Evolutionary conservation across 2,888 invertebrate genomes (phyloP).

Genomic region (Andrena camellia): DNA sequence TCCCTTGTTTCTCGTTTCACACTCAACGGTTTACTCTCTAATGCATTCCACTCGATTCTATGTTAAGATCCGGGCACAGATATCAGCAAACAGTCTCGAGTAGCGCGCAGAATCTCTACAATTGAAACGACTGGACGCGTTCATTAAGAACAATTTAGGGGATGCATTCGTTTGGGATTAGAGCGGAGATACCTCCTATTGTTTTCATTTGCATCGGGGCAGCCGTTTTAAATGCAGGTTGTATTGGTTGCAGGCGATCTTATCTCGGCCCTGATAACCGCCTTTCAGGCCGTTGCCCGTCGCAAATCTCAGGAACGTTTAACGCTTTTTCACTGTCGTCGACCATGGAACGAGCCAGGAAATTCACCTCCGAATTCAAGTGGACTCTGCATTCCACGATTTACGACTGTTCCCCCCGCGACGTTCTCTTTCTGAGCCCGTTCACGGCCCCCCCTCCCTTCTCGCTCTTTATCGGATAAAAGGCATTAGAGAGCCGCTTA

Average conservation of each 20-base stretch:
- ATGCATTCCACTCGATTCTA: constrained; percentile 24
- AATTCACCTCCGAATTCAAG: constrained; percentile 72
- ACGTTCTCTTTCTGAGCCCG: constrained; percentile 39
- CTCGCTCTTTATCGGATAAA: constrained; percentile 64
- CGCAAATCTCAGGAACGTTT: constrained; percentile 63
- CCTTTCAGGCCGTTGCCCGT: constrained; percentile 32
- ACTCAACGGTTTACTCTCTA: background rate
- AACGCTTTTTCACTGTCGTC: constrained; percentile 61
- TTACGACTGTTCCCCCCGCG: constrained; percentile 63
- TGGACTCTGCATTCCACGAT: constrained; percentile 70
- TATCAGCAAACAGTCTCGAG: background rate
- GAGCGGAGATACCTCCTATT: constrained; percentile 10
- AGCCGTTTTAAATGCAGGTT: constrained; percentile 31
- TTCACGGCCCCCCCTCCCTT: constrained; percentile 16
- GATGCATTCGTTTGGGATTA: constrained; percentile 8
- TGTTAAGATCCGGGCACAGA: constrained; percentile 30
- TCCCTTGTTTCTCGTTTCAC: background rate
- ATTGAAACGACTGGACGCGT: background rate
- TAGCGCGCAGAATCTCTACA: constrained; percentile 5
- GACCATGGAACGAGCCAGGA: constrained; percentile 47
- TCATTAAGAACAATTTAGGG: constrained; percentile 21
- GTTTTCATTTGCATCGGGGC: constrained; percentile 42
- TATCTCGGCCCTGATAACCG: constrained; percentile 46
- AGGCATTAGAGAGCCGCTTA: constrained; percentile 69
- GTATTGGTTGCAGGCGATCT: constrained; percentile 46